Evolutionary conservation across 2,797 vertebrate species (phyloP).

Genomic region (Numenius phaeopus): DNA sequence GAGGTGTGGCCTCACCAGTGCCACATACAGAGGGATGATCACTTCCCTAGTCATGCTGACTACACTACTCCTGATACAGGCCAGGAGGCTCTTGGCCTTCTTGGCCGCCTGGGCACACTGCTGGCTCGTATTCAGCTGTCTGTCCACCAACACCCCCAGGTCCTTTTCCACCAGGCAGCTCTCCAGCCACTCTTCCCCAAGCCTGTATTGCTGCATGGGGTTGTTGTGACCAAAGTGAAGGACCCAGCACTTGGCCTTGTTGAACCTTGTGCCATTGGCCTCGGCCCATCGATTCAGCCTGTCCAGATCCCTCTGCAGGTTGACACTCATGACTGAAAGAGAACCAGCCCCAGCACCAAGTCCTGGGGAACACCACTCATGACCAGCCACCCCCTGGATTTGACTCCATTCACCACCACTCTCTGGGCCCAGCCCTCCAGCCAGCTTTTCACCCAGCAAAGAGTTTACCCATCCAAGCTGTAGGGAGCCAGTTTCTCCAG

Average conservation of each 20-base stretch:
- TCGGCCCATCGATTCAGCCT: background rate
- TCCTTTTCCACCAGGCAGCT: background rate
- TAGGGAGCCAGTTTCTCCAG: background rate
- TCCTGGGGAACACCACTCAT: background rate
- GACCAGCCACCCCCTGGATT: background rate
- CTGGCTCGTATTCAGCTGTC: background rate
- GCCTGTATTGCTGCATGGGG: background rate
- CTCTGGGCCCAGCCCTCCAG: background rate
- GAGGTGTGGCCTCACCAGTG: too few species aligned
- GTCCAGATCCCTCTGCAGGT: background rate
- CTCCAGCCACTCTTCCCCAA: background rate
- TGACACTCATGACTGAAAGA: too few species aligned
- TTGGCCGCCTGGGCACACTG: background rate
- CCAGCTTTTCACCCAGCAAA: background rate
- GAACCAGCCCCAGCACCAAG: background rate
- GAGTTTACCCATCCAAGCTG: background rate
- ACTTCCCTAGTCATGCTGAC: background rate
- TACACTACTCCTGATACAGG: background rate
- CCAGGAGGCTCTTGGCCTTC: background rate
- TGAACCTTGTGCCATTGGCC: background rate
- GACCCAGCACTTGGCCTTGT: background rate
- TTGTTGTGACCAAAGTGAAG: background rate
- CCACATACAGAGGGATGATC: background rate
- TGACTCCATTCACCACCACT: background rate
- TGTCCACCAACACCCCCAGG: background rate